phyloP scores from a whole-genome alignment of 23 tunicate species.

The Diplosoma virens region DNA sequence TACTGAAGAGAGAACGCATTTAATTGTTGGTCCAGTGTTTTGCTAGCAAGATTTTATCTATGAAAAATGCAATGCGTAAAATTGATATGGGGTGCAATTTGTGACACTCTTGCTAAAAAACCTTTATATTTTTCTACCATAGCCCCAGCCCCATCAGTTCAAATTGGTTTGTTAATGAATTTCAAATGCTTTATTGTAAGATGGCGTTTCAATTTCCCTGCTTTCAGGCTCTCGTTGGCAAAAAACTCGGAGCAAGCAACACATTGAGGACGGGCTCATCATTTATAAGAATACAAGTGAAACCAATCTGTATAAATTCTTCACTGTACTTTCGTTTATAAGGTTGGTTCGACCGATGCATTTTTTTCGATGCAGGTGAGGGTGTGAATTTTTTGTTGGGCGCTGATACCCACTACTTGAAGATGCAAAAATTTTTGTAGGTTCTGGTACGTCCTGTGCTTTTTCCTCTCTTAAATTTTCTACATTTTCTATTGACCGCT shows the following conservation, averaged over 20 bases:
- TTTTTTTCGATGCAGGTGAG: conserved; percentile 3
- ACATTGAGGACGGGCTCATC: conserved; percentile 11
- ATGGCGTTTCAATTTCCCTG: too few species aligned
- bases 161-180: not conserved
- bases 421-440: conserved; percentile 25
- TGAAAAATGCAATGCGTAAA: not conserved
- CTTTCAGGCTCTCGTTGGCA: too few species aligned
- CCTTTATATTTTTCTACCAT: too few species aligned
- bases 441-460: conserved; percentile 7
- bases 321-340: too few species aligned
- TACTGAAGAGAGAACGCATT: too few species aligned
- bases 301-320: conserved; percentile 24
- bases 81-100: too few species aligned
- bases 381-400: not conserved
- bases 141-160: not conserved
- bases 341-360: conserved; percentile 9
- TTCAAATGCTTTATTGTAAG: not conserved
- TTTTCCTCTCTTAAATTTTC: too few species aligned
- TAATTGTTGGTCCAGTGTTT: not conserved
- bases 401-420: conserved; percentile 14
- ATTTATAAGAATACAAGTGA: conserved; percentile 32
- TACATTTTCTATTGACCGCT: too few species aligned
- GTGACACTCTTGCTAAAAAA: too few species aligned
- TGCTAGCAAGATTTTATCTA: not conserved
- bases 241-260: too few species aligned